Conservation (phyloP, 2,797 vertebrate genomes). For the Halcyon badia region DNA sequence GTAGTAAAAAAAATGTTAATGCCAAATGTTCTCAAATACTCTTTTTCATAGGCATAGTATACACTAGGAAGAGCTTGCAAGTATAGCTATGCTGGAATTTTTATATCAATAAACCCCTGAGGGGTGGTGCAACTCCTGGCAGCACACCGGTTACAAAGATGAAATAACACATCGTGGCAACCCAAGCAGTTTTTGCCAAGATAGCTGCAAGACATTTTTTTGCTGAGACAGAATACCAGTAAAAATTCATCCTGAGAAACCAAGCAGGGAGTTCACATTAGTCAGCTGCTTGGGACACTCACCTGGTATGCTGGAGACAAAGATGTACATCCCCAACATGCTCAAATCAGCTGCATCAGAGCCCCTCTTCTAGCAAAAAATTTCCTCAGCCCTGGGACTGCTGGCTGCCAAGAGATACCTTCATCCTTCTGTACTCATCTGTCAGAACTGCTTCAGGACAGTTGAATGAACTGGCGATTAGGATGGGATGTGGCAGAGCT, state of each 20-base stretch:
- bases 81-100: conserved; percentile 37
- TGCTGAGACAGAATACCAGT: not conserved
- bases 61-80: not conserved
- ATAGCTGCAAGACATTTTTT: not conserved
- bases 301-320: not conserved
- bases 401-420: not conserved
- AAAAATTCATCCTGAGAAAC: not conserved
- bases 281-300: not conserved
- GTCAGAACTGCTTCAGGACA: not conserved
- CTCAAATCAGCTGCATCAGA: not conserved
- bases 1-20: not conserved
- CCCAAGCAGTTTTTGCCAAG: not conserved
- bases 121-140: not conserved
- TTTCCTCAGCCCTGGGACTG: not conserved
- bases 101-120: conserved; percentile 58
- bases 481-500: not conserved
- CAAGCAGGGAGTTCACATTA: fast-evolving
- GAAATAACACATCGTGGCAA: conserved; percentile 52
- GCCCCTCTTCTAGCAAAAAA: not conserved
- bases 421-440: not conserved
- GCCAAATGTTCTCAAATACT: conserved; percentile 41
- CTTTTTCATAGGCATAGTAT: not conserved
- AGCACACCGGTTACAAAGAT: not conserved
- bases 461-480: not conserved
- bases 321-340: fast-evolving